Base-by-base conservation (phyloP, 2,113 vertebrate genomes). In the Neodon shergylaensis region DNA sequence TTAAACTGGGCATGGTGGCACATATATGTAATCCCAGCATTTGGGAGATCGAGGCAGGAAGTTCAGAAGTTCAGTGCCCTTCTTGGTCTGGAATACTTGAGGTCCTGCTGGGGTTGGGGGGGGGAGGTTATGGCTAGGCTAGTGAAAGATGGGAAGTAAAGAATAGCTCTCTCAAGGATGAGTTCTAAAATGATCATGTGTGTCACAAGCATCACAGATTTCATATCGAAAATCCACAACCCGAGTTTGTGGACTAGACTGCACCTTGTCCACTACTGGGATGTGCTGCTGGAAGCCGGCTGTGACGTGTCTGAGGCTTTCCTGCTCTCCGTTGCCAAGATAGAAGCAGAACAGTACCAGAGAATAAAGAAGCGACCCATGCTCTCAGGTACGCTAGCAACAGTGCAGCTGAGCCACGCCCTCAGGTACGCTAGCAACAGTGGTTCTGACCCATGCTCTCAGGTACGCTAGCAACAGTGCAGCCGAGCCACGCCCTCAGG, bases 261-360 rank as follows among this genome's bases (percentile, higher is more conserved):
- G 91, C 94, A 97, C 47, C 93, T 98, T 31, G 8, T 95, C 49
- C 94, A 95, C 88, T 96, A 93, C 84, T 97, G 97, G 97, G 74
- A 90, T 8, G 47, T 95, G 0, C 82, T 98, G 19, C 54, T 22
- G 0, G 77, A 92, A 47, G 93, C 93, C 0, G 96, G 97, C 2
- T 93, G n/a, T 4, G 96, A 97, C 5, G 74, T 58, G 13, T 26
- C 86, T 1, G 61, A 61, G 61, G 92, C 95, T 54, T 97, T 83
- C 47, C 81, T 96, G 22, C 74, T 58, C 54, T 81, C 96, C 0
- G 95, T 84, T 89, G 52, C 92, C 87, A 96, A 70, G 78, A 95
- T 95, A 11, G 92, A 95, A 94, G 91, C 74, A 17, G 73, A 73
- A 1, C 61, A 79, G 33, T 77, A 74, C 47, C 84, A 82, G 6